These are phyloP conservation scores for Blomia tropicalis DNA, from an alignment of 2,888 invertebrate genomes.

Conservation along the genomic window DNA sequence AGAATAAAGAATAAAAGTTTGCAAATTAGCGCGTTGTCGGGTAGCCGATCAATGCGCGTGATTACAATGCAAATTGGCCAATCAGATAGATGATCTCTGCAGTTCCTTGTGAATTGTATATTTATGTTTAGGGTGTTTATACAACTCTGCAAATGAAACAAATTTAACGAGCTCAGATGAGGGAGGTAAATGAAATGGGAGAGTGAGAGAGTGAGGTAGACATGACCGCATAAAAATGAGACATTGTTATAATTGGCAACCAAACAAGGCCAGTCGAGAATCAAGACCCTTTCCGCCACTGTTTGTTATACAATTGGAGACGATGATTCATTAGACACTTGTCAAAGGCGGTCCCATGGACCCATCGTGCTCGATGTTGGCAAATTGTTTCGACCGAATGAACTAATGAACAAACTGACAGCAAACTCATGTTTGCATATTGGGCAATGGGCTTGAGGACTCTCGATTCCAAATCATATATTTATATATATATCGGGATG, in stretches of 20 bases:
- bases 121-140: too few relatives aligned
- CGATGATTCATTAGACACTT: conserved; percentile 8
- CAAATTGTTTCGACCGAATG: background rate
- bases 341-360: background rate
- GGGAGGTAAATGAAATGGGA: too few relatives aligned
- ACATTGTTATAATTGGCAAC: too few relatives aligned
- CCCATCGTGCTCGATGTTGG: background rate
- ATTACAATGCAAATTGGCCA: conserved; percentile 15
- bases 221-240: too few relatives aligned
- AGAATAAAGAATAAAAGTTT: too few relatives aligned
- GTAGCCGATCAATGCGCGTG: background rate
- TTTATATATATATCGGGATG: background rate
- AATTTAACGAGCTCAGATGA: too few relatives aligned
- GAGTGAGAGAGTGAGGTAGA: too few relatives aligned
- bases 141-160: too few relatives aligned
- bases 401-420: background rate
- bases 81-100: background rate
- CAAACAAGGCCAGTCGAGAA: background rate
- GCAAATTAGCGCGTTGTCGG: background rate
- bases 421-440: background rate
- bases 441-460: too few relatives aligned
- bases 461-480: background rate
- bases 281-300: background rate
- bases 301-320: background rate
- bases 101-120: too few relatives aligned